Base-by-base conservation (phyloP, 2,113 vertebrate species). In the Phalacrocorax aristotelis region DNA sequence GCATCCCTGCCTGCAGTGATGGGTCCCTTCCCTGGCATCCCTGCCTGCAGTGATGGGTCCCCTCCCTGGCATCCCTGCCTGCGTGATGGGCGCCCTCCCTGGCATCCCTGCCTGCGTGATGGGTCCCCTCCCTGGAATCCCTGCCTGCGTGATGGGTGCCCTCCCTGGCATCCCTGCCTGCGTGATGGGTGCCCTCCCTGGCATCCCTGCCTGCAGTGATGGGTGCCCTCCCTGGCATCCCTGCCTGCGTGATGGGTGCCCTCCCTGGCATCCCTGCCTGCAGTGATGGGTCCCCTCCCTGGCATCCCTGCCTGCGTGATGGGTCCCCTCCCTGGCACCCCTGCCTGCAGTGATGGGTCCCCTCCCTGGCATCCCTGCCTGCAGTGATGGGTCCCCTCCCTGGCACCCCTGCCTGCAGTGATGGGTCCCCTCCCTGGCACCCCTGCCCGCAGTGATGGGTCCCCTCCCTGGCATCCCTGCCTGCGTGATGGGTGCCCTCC, bases 21-120 rank as follows among this genome's bases (percentile, higher is more conserved):
- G 20, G 74, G 30, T 21, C 4, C 20, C 2, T 32, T 10, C 2
- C 9, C 3, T 5, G 10, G 3, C 1, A 51, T 13, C 58, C 30
- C 65, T 54, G 38, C 1, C 9, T 11, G 1, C 2, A 0, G 14
- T 9, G 74, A 34, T 30, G 60, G 19, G 25, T 60, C 22, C 65
- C 4, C 16, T 7, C 9, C 27, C 30, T 4, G 2, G 38, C 30
- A 51, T 40, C n/a, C 5, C 4, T 55, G 76, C 1, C 6, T 8
- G 0, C 0, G 52, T 15, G 42, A 32, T 57, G 19, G 13, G 7
- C 30, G 6, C 32, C 62, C 6, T 6, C 10, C 21, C 11, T 0
- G 1, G 20, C 42, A 57, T 20, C 65, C 34, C n/a, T 49, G 42
- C 12, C n/a, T 15, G 3, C 0, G 34, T 8, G 21, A 58, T 58